phyloP scores from a whole-genome alignment of 2,113 vertebrate genomes.

The Calidris pygmaea region DNA sequence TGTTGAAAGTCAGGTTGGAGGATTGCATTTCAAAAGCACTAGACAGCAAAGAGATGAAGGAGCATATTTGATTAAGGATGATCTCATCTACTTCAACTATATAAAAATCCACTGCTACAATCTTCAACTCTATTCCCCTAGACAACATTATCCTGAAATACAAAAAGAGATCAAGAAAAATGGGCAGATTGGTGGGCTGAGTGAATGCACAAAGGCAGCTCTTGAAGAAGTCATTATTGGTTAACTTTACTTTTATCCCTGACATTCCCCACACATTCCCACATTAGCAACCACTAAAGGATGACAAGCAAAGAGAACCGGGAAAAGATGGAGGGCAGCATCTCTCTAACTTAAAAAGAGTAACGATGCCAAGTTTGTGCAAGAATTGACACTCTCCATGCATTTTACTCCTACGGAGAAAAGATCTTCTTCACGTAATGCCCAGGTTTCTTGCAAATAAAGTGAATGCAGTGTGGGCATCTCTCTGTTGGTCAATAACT shows the following conservation, averaged over 20 bases:
- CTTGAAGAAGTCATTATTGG: neutral
- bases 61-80: constrained; percentile 26
- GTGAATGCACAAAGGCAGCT: neutral
- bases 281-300: neutral
- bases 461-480: neutral
- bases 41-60: constrained; percentile 32
- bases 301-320: neutral
- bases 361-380: neutral
- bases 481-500: neutral
- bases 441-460: neutral
- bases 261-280: neutral
- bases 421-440: neutral
- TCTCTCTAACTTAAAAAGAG: neutral
- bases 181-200: constrained; percentile 14
- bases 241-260: constrained; percentile 40
- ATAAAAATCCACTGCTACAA: constrained; percentile 17
- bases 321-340: neutral
- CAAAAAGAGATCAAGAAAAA: constrained; percentile 23
- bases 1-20: neutral
- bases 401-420: neutral
- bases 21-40: neutral
- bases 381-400: neutral
- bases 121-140: neutral
- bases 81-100: constrained; percentile 22
- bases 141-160: neutral